A percentile compares a stretch with the other conserved stretches of the same genome.
phyloP scores from a whole-genome alignment of 1,140 invertebrate genomes.

The Ceratina japonica region DNA sequence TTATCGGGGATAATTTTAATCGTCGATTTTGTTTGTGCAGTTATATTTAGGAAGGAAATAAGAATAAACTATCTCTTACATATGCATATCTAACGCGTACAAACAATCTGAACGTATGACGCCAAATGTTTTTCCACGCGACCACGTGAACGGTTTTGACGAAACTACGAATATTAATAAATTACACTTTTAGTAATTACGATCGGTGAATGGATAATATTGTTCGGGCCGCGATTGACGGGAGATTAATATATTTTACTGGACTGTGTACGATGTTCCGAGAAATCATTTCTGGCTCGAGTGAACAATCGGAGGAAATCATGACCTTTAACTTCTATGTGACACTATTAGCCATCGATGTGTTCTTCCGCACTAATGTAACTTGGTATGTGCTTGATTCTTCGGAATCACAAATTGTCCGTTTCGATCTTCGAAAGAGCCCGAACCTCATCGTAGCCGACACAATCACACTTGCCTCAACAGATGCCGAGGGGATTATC shows the following conservation, averaged over 20 bases:
- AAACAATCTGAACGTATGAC: neutral
- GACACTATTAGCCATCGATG: constrained; percentile 30
- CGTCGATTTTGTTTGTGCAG: constrained; percentile 14
- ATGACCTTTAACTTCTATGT: constrained; percentile 69
- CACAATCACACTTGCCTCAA: constrained; percentile 23
- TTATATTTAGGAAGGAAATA: constrained; percentile 13
- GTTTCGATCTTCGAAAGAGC: constrained; percentile 1
- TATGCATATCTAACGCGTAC: constrained; percentile 1
- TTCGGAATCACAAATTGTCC: neutral
- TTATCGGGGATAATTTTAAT: neutral
- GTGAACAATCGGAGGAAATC: constrained; percentile 75
- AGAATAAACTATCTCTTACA: neutral
- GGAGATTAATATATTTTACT: neutral
- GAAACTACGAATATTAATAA: neutral
- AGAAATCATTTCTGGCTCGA: constrained; percentile 5
- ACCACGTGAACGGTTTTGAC: neutral
- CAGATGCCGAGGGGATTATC: neutral
- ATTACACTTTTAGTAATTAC: neutral
- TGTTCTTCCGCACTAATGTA: constrained; percentile 22
- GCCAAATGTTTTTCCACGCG: neutral
- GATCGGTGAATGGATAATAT: neutral
- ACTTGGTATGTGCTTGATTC: neutral
- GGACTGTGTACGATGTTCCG: neutral
- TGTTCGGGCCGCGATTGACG: neutral
- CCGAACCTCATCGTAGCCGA: neutral